phyloP scores from a whole-genome alignment of 2,888 invertebrate species.

The Vesta saturnalis region DNA sequence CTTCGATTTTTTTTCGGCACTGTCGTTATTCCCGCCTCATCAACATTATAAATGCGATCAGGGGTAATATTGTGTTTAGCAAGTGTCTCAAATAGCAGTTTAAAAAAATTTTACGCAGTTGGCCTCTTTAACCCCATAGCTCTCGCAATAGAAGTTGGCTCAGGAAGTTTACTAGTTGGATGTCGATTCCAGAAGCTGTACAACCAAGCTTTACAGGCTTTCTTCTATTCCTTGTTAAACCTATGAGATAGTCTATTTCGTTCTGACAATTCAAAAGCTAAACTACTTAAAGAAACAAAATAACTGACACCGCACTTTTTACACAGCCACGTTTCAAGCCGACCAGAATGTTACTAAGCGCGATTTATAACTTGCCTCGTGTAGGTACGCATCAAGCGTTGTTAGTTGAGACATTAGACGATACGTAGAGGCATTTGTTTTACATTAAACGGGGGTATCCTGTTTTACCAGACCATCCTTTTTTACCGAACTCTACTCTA shows the following conservation, averaged over 20 bases:
- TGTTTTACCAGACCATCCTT: slow-evolving; percentile 14
- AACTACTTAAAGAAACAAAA: neutral
- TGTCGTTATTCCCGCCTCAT: slow-evolving; percentile 44
- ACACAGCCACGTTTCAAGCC: too few relatives aligned
- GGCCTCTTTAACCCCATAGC: neutral
- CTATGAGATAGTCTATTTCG: neutral
- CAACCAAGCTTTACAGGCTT: too few relatives aligned
- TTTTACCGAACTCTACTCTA: slow-evolving; percentile 17
- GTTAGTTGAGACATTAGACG: neutral
- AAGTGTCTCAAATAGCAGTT: neutral
- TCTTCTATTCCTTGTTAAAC: too few relatives aligned
- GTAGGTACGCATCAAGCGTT: too few relatives aligned
- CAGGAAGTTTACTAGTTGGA: neutral
- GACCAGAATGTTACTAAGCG: neutral
- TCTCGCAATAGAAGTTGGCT: neutral
- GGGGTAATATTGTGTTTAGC: neutral
- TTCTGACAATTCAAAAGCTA: neutral
- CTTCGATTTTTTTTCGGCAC: neutral
- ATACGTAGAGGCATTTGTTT: slow-evolving; percentile 8
- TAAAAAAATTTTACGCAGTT: neutral
- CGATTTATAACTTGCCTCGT: neutral
- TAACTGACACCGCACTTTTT: too few relatives aligned
- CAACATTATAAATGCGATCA: slow-evolving; percentile 43
- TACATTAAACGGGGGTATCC: slow-evolving; percentile 3
- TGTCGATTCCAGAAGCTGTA: neutral